phyloP scores from a whole-genome alignment of 2,888 invertebrate genomes.

The Syritta pipiens region DNA sequence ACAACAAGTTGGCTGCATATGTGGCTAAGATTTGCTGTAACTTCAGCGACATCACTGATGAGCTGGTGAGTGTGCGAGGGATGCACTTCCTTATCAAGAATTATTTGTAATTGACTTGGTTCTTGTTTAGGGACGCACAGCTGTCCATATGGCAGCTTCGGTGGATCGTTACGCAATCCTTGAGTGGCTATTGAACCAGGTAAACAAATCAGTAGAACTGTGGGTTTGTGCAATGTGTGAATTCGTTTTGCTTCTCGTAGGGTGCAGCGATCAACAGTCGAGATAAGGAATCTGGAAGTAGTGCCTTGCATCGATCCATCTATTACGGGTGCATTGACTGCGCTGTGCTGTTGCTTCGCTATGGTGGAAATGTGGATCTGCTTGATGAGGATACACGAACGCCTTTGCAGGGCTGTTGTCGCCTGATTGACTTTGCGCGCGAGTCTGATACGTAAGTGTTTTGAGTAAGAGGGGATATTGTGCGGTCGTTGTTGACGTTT shows the following conservation, averaged over 20 bases:
- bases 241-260: constrained; percentile 45
- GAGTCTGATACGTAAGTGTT: constrained; percentile 58
- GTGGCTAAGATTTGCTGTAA: constrained; percentile 83
- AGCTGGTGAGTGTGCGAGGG: constrained; percentile 79
- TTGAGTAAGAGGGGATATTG: not conserved
- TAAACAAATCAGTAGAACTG: constrained; percentile 27
- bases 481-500: not conserved
- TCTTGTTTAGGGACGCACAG: constrained; percentile 84
- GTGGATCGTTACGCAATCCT: constrained; percentile 85
- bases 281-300: constrained; percentile 82
- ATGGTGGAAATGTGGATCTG: constrained; percentile 80
- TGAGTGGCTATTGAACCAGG: constrained; percentile 86
- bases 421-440: constrained; percentile 78
- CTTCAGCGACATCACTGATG: constrained; percentile 82
- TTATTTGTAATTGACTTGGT: not conserved
- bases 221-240: not conserved
- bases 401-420: constrained; percentile 76
- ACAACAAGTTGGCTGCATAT: constrained; percentile 82
- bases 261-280: constrained; percentile 76
- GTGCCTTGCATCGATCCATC: constrained; percentile 88
- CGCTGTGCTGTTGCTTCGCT: constrained; percentile 85
- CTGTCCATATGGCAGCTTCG: constrained; percentile 89
- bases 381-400: constrained; percentile 75
- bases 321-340: constrained; percentile 90
- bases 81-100: not conserved